These are phyloP conservation scores for Eupithecia subumbrata DNA, from an alignment of 2,888 invertebrate species.

Conservation along the genomic window DNA sequence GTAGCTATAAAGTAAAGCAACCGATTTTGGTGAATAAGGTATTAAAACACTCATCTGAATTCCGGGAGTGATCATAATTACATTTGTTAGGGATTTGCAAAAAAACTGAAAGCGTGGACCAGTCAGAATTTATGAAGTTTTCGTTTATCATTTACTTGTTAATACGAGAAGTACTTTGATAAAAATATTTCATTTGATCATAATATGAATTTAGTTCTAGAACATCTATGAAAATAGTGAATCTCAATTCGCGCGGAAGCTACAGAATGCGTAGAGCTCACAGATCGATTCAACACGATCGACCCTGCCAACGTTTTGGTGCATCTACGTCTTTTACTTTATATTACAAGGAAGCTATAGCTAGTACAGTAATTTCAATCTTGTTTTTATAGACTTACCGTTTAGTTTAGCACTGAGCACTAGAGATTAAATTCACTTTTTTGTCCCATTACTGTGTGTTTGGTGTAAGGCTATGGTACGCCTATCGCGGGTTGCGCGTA, in stretches of 20 bases:
- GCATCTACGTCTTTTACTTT: neutral
- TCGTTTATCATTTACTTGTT: neutral
- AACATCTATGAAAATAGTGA: neutral
- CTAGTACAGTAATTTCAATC: neutral
- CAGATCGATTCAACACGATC: conserved; percentile 5
- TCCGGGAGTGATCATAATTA: neutral
- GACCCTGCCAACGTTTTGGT: neutral
- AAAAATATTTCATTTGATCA: neutral
- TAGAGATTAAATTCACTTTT: conserved; percentile 53
- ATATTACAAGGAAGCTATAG: neutral
- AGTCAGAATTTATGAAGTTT: neutral
- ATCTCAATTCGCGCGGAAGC: neutral
- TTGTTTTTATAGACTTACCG: conserved; percentile 50
- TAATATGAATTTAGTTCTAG: neutral
- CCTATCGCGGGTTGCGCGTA: conserved; percentile 54
- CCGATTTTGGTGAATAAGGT: neutral
- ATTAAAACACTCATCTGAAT: too few species aligned
- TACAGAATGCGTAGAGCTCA: neutral
- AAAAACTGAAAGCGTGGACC: neutral
- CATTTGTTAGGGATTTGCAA: neutral
- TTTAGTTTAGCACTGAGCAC: conserved; percentile 46
- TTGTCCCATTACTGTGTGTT: conserved; percentile 60
- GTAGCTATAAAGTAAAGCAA: neutral
- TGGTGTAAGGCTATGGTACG: conserved; percentile 42
- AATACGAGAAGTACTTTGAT: neutral